Conservation (phyloP, 2,113 vertebrate genomes). For the Chunga burmeisteri region DNA sequence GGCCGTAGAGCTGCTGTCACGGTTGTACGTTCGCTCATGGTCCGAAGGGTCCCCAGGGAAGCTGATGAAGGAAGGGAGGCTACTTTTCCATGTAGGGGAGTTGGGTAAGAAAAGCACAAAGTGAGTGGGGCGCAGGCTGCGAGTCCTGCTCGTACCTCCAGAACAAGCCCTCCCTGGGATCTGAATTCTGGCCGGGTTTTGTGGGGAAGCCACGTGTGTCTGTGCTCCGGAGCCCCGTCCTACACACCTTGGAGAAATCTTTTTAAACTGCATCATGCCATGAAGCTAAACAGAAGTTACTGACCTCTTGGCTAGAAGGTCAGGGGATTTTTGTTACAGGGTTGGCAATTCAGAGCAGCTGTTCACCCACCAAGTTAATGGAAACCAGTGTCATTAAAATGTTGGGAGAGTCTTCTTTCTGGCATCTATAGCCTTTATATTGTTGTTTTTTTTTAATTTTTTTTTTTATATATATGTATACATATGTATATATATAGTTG, state of each 20-base stretch:
- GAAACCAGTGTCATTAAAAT: neutral
- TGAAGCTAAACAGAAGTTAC: neutral
- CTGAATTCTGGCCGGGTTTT: neutral
- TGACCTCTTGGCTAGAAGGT: neutral
- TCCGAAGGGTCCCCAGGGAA: neutral
- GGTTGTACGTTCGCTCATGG: neutral
- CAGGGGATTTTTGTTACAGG: accelerated
- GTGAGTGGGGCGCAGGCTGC: accelerated
- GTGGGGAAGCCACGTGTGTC: neutral
- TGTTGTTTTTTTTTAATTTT: neutral
- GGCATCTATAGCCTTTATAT: neutral
- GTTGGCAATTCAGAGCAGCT: neutral
- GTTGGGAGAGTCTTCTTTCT: neutral
- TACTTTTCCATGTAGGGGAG: neutral
- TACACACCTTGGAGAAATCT: neutral
- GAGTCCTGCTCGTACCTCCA: neutral
- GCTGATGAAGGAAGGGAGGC: neutral
- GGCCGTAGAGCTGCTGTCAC: neutral
- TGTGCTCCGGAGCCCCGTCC: neutral
- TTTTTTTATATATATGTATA: neutral
- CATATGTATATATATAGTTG: neutral
- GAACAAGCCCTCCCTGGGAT: neutral
- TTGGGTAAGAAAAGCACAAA: neutral
- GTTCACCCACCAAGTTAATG: neutral
- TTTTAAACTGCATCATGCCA: neutral